Evolutionary conservation across 2,888 invertebrate species (phyloP).

Genomic region (Opisthograptis luteolata): DNA sequence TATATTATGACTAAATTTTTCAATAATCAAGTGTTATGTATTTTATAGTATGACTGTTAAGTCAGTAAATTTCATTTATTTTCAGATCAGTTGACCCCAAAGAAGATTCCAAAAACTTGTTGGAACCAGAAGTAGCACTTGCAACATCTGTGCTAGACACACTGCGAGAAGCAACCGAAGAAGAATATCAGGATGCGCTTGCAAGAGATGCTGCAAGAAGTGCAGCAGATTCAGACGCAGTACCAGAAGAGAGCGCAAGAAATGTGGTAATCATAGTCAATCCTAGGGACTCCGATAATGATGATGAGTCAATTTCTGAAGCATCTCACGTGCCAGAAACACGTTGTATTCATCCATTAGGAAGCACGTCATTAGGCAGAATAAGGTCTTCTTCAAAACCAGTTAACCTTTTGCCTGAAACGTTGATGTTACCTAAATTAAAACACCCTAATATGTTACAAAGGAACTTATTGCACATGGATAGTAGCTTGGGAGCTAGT

Average conservation of each 20-base stretch:
- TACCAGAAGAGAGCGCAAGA: slow-evolving; percentile 50
- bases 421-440: slow-evolving; percentile 42
- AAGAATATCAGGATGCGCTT: slow-evolving; percentile 70
- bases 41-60: too few species aligned
- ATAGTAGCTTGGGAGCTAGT: slow-evolving; percentile 57
- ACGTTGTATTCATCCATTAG: slow-evolving; percentile 52
- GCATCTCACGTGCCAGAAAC: slow-evolving; percentile 60
- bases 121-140: slow-evolving; percentile 73
- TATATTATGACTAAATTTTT: too few species aligned
- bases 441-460: slow-evolving; percentile 35
- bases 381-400: slow-evolving; percentile 34
- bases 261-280: slow-evolving; percentile 62
- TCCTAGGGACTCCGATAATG: slow-evolving; percentile 41
- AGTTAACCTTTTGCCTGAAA: slow-evolving; percentile 43
- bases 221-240: slow-evolving; percentile 45
- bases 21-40: too few species aligned
- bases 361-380: slow-evolving; percentile 29
- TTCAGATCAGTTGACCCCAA: slow-evolving; percentile 52
- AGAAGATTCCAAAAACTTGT: slow-evolving; percentile 62
- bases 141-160: slow-evolving; percentile 74
- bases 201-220: slow-evolving; percentile 66
- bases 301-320: slow-evolving; percentile 48
- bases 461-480: slow-evolving; percentile 52
- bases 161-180: slow-evolving; percentile 68
- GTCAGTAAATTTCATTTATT: slow-evolving; percentile 24